These are phyloP conservation scores for Mirounga angustirostris DNA, from an alignment of 2,113 vertebrate genomes.

Conservation along the genomic window DNA sequence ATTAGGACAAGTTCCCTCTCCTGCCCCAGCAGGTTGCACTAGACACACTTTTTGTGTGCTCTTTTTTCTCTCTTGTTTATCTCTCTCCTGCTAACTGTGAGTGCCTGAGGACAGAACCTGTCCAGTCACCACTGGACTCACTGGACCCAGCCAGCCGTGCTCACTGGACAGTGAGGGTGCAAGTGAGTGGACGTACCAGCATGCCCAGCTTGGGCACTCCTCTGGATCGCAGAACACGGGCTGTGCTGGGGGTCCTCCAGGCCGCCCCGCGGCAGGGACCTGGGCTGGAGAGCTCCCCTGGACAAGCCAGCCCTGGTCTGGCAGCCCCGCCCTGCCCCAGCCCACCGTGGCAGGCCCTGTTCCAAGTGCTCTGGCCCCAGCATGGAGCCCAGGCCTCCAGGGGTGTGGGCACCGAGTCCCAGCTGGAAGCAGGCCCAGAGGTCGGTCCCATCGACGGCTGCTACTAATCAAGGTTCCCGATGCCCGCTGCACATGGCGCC, in stretches of 20 bases:
- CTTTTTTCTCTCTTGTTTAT: neutral
- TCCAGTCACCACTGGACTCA: rapidly evolving
- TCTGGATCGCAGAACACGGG: rapidly evolving
- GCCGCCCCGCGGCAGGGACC: rapidly evolving
- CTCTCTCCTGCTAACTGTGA: neutral
- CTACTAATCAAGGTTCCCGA: neutral
- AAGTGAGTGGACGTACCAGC: rapidly evolving
- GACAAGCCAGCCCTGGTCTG: rapidly evolving
- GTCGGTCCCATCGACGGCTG: neutral
- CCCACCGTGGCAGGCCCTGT: rapidly evolving
- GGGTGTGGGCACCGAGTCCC: rapidly evolving
- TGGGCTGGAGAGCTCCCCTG: rapidly evolving
- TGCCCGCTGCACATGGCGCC: neutral
- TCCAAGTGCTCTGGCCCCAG: neutral
- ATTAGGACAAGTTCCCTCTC: rapidly evolving
- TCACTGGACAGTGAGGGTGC: rapidly evolving
- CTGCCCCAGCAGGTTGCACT: rapidly evolving
- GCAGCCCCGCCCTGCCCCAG: rapidly evolving
- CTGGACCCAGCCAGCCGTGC: neutral
- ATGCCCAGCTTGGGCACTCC: rapidly evolving
- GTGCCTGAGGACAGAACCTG: neutral
- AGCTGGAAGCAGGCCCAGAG: neutral
- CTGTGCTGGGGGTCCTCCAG: rapidly evolving
- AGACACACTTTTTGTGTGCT: rapidly evolving
- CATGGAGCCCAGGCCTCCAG: neutral